Base-by-base conservation (phyloP, 2,797 vertebrate genomes). In the Paramormyrops hopkinsi region DNA sequence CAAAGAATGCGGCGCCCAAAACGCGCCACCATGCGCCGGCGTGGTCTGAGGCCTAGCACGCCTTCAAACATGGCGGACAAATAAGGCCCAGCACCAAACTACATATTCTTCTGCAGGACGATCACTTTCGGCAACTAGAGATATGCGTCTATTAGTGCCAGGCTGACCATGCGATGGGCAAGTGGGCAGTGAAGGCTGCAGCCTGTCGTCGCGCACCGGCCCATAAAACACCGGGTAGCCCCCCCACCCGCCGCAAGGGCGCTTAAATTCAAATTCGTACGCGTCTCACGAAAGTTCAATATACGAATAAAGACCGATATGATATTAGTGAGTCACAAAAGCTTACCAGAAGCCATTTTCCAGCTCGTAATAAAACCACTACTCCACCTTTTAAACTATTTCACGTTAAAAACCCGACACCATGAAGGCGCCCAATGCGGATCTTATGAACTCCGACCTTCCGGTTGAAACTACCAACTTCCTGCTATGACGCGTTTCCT, bases 321-420 rank as follows among this genome's bases (percentile, higher is more conserved):
- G 25, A 37, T 29, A 17, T 4, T 41, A 6, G 12, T 3, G 1
- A 12, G 2, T 0, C 50, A 0, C 29, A 0, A 0, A 0, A 0
- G 4, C 93, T 94, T 91, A 97, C 96, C 96, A 88, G 96, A 96
- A 91, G 96, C 94, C 96, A 97, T 97, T 50, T 19, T 92, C 89
- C 4, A 86, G 88, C 53, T 54, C 44, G 76, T 33, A 17, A 90
- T 91, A 92, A 92, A 92, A 90, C 6, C 22, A 59, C 76, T 65
- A 6, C 29, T 0, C n/a, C 88, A 62, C 89, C 59, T 22, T 87
- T 79, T 59, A 51, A 56, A 85, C 87, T 88, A 89, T 88, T 48
- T 92, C 92, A 93, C 48, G 19, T 84, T 93, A 94, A 94, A 96
- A 94, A 89, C 89, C 88, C 88, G 25, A 69, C 46, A 89, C 88